Evolutionary conservation across 2,797 vertebrate species (phyloP).

Genomic region (Geotrypetes seraphini): DNA sequence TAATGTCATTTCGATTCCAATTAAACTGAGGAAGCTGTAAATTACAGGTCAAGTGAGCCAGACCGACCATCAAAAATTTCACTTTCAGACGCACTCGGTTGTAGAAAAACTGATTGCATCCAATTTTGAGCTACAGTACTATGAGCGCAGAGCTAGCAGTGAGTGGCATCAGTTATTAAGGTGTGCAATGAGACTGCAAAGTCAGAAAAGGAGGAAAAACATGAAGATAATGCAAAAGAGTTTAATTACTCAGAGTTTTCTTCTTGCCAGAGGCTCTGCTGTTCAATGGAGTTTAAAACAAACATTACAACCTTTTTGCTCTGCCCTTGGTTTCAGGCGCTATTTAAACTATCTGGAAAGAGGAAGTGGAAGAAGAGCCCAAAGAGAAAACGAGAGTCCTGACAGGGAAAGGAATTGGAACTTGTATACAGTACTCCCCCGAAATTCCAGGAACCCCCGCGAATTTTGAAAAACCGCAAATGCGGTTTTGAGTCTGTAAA

Average conservation of each 20-base stretch:
- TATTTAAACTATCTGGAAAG: too few species aligned
- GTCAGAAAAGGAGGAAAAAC: not conserved
- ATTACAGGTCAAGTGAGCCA: not conserved
- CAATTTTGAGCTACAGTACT: not conserved
- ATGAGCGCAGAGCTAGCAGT: not conserved
- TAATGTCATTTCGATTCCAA: not conserved
- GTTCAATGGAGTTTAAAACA: conserved; percentile 19
- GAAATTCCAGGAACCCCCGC: too few species aligned
- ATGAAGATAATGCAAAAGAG: conserved; percentile 14
- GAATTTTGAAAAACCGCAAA: too few species aligned
- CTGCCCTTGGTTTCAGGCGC: too few species aligned
- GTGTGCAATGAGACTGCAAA: conserved; percentile 1
- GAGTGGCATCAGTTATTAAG: conserved; percentile 2
- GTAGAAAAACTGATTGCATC: not conserved
- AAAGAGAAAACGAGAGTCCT: too few species aligned
- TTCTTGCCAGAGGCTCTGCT: conserved; percentile 17
- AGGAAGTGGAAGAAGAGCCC: too few species aligned
- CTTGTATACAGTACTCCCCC: too few species aligned
- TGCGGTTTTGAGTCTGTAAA: too few species aligned
- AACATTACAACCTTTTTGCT: conserved; percentile 2
- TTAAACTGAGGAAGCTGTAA: not conserved
- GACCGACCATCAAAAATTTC: not conserved
- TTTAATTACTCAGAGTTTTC: conserved; percentile 22
- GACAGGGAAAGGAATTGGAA: too few species aligned
- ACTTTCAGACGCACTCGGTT: not conserved